Percentiles rank a stretch among this genome's conserved stretches.
phyloP scores from a whole-genome alignment of 2,888 invertebrate species.

The Tetrapedia diversipes region DNA sequence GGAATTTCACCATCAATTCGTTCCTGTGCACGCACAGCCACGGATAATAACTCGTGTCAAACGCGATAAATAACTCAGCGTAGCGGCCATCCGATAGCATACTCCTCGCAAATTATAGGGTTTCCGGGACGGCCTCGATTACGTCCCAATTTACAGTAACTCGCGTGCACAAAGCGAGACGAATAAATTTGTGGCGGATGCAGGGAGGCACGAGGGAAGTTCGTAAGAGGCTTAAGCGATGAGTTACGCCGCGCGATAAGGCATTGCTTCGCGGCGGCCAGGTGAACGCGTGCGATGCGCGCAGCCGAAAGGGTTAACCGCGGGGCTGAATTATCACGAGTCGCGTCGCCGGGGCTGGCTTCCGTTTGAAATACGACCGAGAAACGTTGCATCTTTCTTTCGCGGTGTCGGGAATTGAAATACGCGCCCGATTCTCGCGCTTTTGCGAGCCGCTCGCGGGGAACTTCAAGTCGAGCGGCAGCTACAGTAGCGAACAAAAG shows the following conservation, averaged over 20 bases:
- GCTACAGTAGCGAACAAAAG: no score
- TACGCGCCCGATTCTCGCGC: background rate
- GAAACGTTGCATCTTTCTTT: constrained; percentile 20
- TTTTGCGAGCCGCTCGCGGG: background rate
- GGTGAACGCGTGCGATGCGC: background rate
- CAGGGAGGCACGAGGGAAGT: background rate
- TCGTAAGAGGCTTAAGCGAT: constrained; percentile 29
- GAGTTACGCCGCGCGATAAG: constrained; percentile 17
- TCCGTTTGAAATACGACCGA: background rate
- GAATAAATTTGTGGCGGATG: constrained; percentile 7
- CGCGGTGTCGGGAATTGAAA: no score
- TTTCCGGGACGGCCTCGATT: constrained; percentile 3
- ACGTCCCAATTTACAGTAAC: constrained; percentile 19
- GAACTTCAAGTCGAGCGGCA: no score
- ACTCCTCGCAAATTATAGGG: background rate
- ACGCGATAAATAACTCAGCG: background rate
- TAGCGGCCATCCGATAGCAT: background rate
- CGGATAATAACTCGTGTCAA: constrained; percentile 7
- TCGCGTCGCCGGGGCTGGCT: background rate
- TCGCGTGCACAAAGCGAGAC: background rate
- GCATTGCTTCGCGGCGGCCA: constrained; percentile 1
- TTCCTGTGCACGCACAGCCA: background rate
- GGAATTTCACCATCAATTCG: background rate
- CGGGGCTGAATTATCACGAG: constrained; percentile 12
- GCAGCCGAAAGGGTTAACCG: constrained; percentile 27